Conservation (phyloP, 2,888 invertebrate genomes). For the Thecocarcelia acutangulata region DNA sequence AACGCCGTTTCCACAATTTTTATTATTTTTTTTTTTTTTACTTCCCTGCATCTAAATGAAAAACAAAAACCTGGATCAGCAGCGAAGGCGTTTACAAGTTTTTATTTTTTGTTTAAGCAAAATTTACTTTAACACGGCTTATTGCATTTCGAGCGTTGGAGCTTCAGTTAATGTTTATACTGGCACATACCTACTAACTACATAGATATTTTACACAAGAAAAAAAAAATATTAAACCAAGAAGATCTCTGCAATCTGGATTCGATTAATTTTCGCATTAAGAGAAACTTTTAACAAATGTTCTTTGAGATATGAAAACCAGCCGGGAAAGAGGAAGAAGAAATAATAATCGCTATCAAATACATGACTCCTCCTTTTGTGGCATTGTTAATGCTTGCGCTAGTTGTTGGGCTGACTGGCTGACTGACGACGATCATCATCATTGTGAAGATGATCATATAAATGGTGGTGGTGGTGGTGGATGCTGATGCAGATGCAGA, state of each 20-base stretch:
- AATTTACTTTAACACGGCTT: slow-evolving; percentile 57
- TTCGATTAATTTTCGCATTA: slow-evolving; percentile 81
- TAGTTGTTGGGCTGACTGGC: slow-evolving; percentile 47
- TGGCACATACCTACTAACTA: too few species aligned
- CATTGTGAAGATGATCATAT: slow-evolving; percentile 30
- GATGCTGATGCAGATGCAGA: slow-evolving; percentile 34
- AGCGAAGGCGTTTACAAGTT: slow-evolving; percentile 74
- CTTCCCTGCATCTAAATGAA: slow-evolving; percentile 6
- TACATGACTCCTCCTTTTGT: slow-evolving; percentile 67
- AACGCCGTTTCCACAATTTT: slow-evolving; percentile 74
- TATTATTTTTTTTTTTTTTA: slow-evolving; percentile 23
- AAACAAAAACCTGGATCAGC: slow-evolving; percentile 56
- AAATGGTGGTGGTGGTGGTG: slow-evolving; percentile 23
- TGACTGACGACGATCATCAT: slow-evolving; percentile 29
- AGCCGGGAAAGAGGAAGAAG: slow-evolving; percentile 43
- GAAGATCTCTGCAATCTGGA: slow-evolving; percentile 74
- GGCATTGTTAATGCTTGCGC: slow-evolving; percentile 64
- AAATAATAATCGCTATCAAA: slow-evolving; percentile 66
- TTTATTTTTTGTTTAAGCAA: slow-evolving; percentile 55
- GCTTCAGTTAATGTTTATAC: slow-evolving; percentile 44
- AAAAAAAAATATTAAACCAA: slow-evolving; percentile 4
- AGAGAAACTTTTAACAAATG: slow-evolving; percentile 69
- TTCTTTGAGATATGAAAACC: slow-evolving; percentile 43
- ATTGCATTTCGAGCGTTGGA: slow-evolving; percentile 16
- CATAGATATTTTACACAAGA: slow-evolving; percentile 42